A percentile compares a stretch with the other conserved stretches of the same genome.
Evolutionary conservation across 2,797 vertebrate genomes (phyloP).

Genomic region (Delichon dasypus): DNA sequence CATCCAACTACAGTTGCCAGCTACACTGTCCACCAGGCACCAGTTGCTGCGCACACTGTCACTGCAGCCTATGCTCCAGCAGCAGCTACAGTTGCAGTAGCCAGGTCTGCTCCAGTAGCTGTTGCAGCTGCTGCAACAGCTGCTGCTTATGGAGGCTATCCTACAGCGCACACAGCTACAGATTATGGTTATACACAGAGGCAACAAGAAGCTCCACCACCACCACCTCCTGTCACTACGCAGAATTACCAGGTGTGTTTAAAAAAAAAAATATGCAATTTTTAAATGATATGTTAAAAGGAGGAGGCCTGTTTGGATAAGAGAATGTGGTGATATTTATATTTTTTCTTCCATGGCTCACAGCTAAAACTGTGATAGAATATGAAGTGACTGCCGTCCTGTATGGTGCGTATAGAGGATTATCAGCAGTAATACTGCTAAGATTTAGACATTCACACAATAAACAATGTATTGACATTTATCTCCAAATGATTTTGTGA

Average conservation of each 20-base stretch:
- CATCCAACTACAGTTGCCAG: constrained; percentile 97
- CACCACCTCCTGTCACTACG: constrained; percentile 92
- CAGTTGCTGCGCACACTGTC: constrained; percentile 93
- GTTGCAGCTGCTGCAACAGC: constrained; percentile 90
- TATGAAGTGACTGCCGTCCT: background rate
- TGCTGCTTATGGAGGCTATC: constrained; percentile 91
- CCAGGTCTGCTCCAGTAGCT: constrained; percentile 88
- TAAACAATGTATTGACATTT: background rate
- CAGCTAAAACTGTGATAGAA: background rate
- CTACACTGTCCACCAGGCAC: constrained; percentile 96
- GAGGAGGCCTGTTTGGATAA: background rate
- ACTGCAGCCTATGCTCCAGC: constrained; percentile 93
- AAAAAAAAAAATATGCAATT: background rate
- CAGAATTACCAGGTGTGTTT: constrained; percentile 90
- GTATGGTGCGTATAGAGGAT: background rate
- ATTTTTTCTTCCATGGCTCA: background rate
- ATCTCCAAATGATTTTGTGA: background rate
- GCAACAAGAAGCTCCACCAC: constrained; percentile 92
- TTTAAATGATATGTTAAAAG: background rate
- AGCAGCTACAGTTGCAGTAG: constrained; percentile 90
- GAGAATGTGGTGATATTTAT: background rate
- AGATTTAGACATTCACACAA: background rate
- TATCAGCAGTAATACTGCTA: background rate
- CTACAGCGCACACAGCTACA: constrained; percentile 86
- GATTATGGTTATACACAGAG: constrained; percentile 95